phyloP scores from a whole-genome alignment of 2,797 vertebrate species.

The Sebastes umbrosus region DNA sequence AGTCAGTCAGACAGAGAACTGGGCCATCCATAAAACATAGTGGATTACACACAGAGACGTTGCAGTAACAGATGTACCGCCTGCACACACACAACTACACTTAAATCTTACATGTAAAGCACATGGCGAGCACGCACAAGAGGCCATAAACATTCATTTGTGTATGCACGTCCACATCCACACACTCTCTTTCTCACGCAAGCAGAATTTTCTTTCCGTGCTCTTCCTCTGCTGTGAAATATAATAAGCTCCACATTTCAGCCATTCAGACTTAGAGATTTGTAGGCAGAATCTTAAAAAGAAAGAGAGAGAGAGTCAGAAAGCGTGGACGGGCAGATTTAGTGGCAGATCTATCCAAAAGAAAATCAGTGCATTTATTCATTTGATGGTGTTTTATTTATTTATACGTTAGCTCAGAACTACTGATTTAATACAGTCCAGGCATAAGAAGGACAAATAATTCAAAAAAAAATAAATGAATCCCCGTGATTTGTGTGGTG shows the following conservation, averaged over 20 bases:
- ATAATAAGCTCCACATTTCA: conserved; percentile 33
- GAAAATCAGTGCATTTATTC: conserved; percentile 6
- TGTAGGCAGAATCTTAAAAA: conserved; percentile 34
- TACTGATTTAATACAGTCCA: conserved; percentile 3
- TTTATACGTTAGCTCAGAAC: not conserved
- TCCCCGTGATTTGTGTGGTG: conserved; percentile 38
- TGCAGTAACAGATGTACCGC: not conserved
- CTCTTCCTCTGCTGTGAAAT: not conserved
- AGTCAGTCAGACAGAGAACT: not conserved
- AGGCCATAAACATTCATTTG: not conserved
- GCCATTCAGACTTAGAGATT: conserved; percentile 1
- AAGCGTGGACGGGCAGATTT: not conserved
- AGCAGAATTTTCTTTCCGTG: not conserved
- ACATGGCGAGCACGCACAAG: not conserved
- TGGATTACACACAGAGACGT: not conserved
- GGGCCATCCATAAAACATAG: conserved; percentile 29
- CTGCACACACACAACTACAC: not conserved
- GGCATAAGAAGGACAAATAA: not conserved
- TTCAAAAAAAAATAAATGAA: conserved; percentile 5
- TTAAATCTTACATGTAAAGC: not conserved
- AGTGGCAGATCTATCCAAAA: not conserved
- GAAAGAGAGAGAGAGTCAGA: not conserved
- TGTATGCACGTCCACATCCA: not conserved
- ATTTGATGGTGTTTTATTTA: conserved; percentile 6
- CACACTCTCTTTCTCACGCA: not conserved